Conservation (phyloP, 2,113 vertebrate species). For the Ptyas mucosa region DNA sequence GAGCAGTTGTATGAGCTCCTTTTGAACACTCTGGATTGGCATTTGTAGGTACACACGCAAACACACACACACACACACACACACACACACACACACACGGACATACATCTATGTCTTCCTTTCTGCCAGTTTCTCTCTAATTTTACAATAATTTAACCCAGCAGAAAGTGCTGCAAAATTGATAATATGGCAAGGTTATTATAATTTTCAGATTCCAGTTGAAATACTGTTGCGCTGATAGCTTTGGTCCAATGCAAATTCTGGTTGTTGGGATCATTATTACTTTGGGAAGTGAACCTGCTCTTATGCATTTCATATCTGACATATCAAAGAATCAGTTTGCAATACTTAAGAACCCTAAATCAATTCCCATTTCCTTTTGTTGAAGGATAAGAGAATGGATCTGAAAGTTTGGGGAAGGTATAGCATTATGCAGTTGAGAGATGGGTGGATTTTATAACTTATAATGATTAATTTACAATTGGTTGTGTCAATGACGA, state of each 20-base stretch:
- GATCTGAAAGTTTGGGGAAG: background rate
- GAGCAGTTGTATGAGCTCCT: background rate
- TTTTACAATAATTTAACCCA: background rate
- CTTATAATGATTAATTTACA: background rate
- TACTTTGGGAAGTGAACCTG: background rate
- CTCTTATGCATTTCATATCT: background rate
- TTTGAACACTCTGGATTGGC: background rate
- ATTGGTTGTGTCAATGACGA: background rate
- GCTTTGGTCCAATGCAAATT: background rate
- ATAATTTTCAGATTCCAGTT: background rate
- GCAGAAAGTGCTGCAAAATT: background rate
- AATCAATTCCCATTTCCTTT: background rate
- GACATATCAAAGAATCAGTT: background rate
- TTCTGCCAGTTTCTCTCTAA: background rate
- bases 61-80: too few species aligned
- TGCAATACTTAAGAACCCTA: background rate
- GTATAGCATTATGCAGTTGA: background rate
- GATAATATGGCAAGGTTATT: background rate
- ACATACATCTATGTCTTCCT: background rate
- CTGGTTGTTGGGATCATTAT: background rate
- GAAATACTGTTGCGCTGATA: background rate
- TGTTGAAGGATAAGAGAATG: background rate
- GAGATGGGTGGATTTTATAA: background rate
- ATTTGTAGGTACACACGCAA: background rate
- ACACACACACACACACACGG: too few species aligned